Base-by-base conservation (phyloP, 2,888 invertebrate species). In the Mylabris sibirica region DNA sequence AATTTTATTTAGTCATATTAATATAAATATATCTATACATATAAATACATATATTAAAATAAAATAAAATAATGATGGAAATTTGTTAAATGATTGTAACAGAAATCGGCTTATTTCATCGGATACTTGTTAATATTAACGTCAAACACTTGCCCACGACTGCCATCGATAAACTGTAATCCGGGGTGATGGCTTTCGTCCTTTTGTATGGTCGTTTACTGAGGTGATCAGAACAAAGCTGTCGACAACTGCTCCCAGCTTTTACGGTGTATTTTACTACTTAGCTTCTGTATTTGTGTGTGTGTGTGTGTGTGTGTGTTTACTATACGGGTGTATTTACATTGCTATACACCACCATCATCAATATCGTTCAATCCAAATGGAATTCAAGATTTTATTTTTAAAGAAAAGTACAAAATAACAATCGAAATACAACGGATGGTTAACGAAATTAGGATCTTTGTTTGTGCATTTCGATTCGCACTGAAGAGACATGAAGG, bases 151-250 rank as follows among this genome's bases (percentile, higher is more conserved):
- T 78, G 78, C 76, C 76, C 75, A 66, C 74, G 76, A 76, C 71
- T 70, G 75, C 74, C 78, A 78, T 78, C 79, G 78, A 80, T 78
- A 77, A 75, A 77, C 75, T 77, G 75, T 82, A 82, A 82, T 81
- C 81, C 81, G 75, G 73, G 76, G 75, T 76, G 78, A 77, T 77
- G 77, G 77, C 80, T 78, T 77, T 77, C 77, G 76, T 78, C 75
- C 79, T 77, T 80, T 81, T 80, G 79, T 79, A 76, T 76, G 76
- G 76, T 75, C 80, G 80, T 81, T 81, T 81, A 73, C 81, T 76
- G 78, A 81, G 78, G 78, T 80, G 81, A 81, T 81, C 82, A 80
- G 79, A 76, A 80, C 81, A 80, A 81, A 81, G 81, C 76, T 75
- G 77, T 77, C 79, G 78, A 78, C 80, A 79, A 79, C 79, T 78